Evolutionary conservation across 2,797 vertebrate species (phyloP).

Genomic region (Tapirus indicus): DNA sequence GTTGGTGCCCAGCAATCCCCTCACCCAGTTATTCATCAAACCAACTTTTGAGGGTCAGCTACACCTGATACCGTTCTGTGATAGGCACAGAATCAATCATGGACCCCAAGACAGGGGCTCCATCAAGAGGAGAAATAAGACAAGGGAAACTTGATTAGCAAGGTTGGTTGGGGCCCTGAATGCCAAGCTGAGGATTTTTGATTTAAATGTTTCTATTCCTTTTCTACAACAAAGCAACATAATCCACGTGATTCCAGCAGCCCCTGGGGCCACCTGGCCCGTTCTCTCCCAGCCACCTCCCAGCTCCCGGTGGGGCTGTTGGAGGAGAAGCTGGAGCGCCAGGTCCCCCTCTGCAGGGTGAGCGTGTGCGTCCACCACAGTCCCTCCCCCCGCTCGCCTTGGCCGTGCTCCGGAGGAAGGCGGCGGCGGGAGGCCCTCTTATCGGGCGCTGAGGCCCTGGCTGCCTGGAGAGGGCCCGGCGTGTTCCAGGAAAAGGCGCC

Average conservation of each 20-base stretch:
- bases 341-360: rapidly evolving
- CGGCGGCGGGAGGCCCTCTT: neutral
- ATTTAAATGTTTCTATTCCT: neutral
- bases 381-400: rapidly evolving
- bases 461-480: neutral
- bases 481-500: neutral
- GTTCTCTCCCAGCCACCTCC: neutral
- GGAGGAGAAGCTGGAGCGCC: neutral
- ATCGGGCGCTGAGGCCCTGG: neutral
- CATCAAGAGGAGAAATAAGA: neutral
- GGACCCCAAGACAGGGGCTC: neutral
- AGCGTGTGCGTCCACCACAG: rapidly evolving
- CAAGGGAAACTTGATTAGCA: neutral
- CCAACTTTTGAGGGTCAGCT: neutral
- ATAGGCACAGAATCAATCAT: neutral
- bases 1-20: neutral
- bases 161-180: neutral
- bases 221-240: neutral
- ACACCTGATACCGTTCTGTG: neutral
- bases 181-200: neutral
- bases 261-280: neutral
- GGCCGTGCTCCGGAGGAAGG: neutral
- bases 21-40: neutral
- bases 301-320: neutral
- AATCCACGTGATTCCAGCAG: neutral